phyloP scores from a whole-genome alignment of 1,140 invertebrate genomes.

The Drosophila paulistorum region DNA sequence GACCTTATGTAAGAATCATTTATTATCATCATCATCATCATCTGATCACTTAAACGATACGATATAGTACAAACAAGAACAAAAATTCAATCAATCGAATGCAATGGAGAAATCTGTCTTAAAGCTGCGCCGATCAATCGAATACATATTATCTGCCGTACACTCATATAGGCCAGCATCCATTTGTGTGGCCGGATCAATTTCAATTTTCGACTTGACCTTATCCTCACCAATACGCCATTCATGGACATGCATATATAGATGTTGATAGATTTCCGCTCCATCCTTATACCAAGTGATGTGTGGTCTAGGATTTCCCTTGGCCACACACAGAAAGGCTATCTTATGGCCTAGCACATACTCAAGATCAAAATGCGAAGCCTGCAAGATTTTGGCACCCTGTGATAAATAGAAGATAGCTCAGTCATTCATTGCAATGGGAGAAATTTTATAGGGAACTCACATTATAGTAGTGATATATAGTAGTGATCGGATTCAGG shows the following conservation, averaged over 20 bases:
- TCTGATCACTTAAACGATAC: slow-evolving; percentile 26
- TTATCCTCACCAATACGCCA: slow-evolving; percentile 91
- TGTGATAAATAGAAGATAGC: slow-evolving; percentile 69
- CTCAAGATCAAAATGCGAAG: slow-evolving; percentile 96
- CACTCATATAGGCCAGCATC: slow-evolving; percentile 95
- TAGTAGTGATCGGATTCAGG: slow-evolving; percentile 94
- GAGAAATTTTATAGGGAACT: slow-evolving; percentile 76
- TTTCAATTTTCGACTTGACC: slow-evolving; percentile 96
- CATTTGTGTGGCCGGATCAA: slow-evolving; percentile 96
- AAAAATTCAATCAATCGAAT: slow-evolving; percentile 87
- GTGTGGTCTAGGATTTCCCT: slow-evolving; percentile 91
- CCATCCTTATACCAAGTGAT: slow-evolving; percentile 97
- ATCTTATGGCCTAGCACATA: slow-evolving; percentile 97
- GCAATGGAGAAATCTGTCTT: slow-evolving; percentile 96
- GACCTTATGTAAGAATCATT: slow-evolving; percentile 87
- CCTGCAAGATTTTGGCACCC: slow-evolving; percentile 95
- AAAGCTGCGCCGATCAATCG: slow-evolving; percentile 93
- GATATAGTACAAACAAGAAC: no score
- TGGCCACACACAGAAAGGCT: slow-evolving; percentile 93
- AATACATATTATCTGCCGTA: slow-evolving; percentile 96
- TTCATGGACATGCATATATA: slow-evolving; percentile 95
- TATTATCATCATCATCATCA: not conserved
- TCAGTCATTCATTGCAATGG: no score
- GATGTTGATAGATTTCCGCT: slow-evolving; percentile 93
- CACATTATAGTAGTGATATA: slow-evolving; percentile 93